These are phyloP conservation scores for Virgularia gustaviana DNA, from an alignment of 92 coral and sea anemone species.

Conservation along the genomic window DNA sequence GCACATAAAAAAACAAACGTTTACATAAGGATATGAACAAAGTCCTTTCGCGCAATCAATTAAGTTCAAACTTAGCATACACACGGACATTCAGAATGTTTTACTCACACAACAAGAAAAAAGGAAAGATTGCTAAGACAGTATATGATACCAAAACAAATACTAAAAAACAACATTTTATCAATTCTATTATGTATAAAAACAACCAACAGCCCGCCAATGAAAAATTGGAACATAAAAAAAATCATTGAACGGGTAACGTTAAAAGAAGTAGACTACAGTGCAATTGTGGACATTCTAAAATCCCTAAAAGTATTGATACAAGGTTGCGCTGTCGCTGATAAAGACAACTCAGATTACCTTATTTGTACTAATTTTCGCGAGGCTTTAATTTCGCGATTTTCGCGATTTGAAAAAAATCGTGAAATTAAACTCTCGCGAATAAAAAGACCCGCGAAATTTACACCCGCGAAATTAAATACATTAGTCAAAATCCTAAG, in stretches of 20 bases:
- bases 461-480: too few species aligned
- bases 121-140: background rate
- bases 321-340: background rate
- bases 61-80: conserved; percentile 1
- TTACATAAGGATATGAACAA: conserved; percentile 9
- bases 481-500: too few species aligned
- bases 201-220: background rate
- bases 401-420: too few species aligned
- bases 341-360: background rate
- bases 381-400: too few species aligned
- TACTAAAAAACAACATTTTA: background rate
- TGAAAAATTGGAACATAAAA: background rate
- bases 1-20: background rate
- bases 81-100: background rate
- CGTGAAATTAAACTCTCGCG: too few species aligned
- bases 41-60: background rate
- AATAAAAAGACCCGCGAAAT: too few species aligned
- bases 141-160: background rate
- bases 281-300: background rate
- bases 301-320: background rate
- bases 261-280: background rate
- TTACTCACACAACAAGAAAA: background rate
- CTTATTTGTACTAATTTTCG: too few species aligned
- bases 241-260: background rate
- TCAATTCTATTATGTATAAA: background rate